Evolutionary conservation across 2,888 invertebrate genomes (phyloP).

Genomic region (Chirona hameri): DNA sequence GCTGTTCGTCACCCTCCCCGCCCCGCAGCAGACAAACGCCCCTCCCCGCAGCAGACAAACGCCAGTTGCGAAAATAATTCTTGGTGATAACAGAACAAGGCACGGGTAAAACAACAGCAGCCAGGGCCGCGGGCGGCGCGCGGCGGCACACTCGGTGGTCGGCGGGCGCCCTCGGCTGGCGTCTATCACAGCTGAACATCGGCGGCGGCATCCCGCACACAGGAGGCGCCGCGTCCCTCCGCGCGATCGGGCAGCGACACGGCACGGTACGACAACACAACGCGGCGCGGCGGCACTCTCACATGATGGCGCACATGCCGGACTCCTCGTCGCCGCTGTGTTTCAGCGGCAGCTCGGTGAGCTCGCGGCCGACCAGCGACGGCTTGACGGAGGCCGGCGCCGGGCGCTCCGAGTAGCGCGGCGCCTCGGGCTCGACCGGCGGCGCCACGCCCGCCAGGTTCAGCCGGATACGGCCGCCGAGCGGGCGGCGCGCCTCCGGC

Average conservation of each 20-base stretch:
- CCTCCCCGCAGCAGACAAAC: neutral
- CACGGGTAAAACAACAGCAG: neutral
- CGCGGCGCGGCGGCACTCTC: neutral
- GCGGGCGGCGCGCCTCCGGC: neutral
- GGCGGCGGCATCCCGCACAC: neutral
- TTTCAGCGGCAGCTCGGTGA: conserved; percentile 34
- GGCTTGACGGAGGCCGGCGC: conserved; percentile 36
- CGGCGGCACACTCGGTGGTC: neutral
- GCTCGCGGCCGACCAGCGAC: conserved; percentile 35
- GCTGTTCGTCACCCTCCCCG: no score
- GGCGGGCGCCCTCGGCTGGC: neutral
- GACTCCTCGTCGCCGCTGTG: conserved; percentile 37
- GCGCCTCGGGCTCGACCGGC: conserved; percentile 37
- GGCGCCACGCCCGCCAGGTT: conserved; percentile 41
- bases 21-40: no score
- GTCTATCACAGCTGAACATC: neutral
- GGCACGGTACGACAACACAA: no score
- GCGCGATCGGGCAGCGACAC: no score
- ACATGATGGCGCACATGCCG: conserved; percentile 39
- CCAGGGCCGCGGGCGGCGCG: neutral
- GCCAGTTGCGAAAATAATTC: conserved; percentile 13
- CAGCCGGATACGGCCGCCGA: conserved; percentile 41
- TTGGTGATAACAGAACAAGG: conserved; percentile 13
- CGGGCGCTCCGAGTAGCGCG: conserved; percentile 33
- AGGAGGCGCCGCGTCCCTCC: neutral